Conservation (phyloP, 2,888 invertebrate species). For the Nomada goodeniana region DNA sequence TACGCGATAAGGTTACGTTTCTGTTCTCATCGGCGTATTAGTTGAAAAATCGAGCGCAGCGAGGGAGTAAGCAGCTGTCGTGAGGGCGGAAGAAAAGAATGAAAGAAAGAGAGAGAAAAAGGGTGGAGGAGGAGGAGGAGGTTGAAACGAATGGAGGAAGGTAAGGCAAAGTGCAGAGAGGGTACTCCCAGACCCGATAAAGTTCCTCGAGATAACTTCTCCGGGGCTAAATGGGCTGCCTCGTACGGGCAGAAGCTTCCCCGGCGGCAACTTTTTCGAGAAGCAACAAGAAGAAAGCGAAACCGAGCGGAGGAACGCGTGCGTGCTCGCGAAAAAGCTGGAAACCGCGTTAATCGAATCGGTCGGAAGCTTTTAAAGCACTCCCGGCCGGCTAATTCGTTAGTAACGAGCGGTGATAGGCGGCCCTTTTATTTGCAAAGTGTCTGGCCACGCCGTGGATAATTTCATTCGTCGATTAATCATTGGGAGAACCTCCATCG, state of each 20-base stretch:
- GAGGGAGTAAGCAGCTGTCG: constrained; percentile 41
- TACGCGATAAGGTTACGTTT: constrained; percentile 22
- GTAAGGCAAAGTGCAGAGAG: constrained; percentile 58
- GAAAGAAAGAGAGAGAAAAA: constrained; percentile 17
- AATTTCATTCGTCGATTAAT: constrained; percentile 1
- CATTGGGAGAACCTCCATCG: no score
- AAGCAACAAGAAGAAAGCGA: constrained; percentile 36
- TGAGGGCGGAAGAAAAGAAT: constrained; percentile 6
- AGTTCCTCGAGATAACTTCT: constrained; percentile 71
- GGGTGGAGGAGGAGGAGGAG: not conserved
- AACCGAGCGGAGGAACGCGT: not conserved
- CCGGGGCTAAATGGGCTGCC: constrained; percentile 62
- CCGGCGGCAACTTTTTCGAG: constrained; percentile 55
- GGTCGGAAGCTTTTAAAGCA: constrained; percentile 67
- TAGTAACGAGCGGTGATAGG: constrained; percentile 27
- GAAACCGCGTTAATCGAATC: constrained; percentile 65
- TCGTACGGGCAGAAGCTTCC: constrained; percentile 53
- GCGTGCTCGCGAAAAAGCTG: constrained; percentile 32
- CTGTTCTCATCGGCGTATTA: constrained; percentile 49
- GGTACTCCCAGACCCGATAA: constrained; percentile 64
- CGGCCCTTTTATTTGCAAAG: not conserved
- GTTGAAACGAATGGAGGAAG: constrained; percentile 35
- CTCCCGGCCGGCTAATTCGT: constrained; percentile 40
- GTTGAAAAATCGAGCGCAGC: constrained; percentile 54
- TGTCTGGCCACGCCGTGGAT: not conserved